Conservation (phyloP, 1,140 invertebrate species). For the Adelges cooleyi region DNA sequence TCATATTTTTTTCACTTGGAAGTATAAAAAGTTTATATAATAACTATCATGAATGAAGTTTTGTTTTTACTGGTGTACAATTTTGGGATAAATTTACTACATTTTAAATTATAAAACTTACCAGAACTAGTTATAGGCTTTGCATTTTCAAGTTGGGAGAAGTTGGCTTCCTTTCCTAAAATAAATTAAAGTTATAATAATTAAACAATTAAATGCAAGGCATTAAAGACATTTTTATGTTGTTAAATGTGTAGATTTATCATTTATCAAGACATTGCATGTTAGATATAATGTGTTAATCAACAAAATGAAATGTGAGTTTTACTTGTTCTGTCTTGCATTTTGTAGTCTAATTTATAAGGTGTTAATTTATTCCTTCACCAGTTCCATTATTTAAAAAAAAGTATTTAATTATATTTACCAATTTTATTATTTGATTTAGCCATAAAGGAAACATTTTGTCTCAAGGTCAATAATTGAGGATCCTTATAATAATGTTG, state of each 20-base stretch:
- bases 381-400: neutral
- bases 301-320: too few relatives aligned
- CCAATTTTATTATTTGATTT: neutral
- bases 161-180: slow-evolving; percentile 11
- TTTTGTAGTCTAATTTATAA: neutral
- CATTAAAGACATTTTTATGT: too few relatives aligned
- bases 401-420: neutral
- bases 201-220: too few relatives aligned
- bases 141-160: neutral
- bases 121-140: slow-evolving; percentile 18
- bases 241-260: too few relatives aligned
- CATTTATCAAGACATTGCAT: too few relatives aligned
- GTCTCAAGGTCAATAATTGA: too few relatives aligned
- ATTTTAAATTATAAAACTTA: neutral
- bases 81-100: neutral
- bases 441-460: too few relatives aligned
- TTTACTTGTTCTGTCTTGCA: neutral
- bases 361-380: neutral
- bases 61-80: neutral
- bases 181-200: too few relatives aligned
- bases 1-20: neutral
- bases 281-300: too few relatives aligned
- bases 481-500: too few relatives aligned
- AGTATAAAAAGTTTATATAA: neutral
- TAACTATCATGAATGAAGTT: neutral